These are phyloP conservation scores for Torymus tubicola DNA, from an alignment of 2,888 invertebrate species.

Conservation along the genomic window DNA sequence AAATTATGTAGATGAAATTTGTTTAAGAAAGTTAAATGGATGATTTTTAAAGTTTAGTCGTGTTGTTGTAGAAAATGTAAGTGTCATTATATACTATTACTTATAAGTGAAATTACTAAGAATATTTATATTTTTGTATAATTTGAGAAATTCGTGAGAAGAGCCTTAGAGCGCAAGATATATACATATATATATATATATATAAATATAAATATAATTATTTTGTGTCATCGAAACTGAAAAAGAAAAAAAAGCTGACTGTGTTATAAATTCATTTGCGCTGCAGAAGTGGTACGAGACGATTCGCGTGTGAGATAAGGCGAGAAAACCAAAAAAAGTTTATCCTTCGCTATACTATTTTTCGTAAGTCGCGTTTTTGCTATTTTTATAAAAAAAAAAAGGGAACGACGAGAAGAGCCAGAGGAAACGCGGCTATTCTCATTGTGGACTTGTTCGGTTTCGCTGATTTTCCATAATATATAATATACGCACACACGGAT, in stretches of 20 bases:
- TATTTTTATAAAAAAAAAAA: constrained; percentile 56
- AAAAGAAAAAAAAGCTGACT: constrained; percentile 40
- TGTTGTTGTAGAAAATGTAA: background rate
- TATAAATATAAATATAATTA: constrained; percentile 18
- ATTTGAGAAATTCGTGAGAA: constrained; percentile 27
- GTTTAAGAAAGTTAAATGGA: too few relatives aligned
- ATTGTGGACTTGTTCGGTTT: constrained; percentile 32
- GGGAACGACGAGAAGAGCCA: constrained; percentile 21
- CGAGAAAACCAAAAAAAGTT: constrained; percentile 12
- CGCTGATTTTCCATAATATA: constrained; percentile 31
- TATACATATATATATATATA: too few relatives aligned
- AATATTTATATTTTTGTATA: too few relatives aligned
- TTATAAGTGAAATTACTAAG: too few relatives aligned
- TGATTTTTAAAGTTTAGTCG: background rate
- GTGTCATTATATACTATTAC: too few relatives aligned
- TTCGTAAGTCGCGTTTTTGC: constrained; percentile 55
- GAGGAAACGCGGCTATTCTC: constrained; percentile 47
- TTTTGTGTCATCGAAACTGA: constrained; percentile 46
- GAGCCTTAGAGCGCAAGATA: constrained; percentile 25
- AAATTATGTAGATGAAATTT: too few relatives aligned
- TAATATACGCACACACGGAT: constrained; percentile 39
- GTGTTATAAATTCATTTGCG: constrained; percentile 52
- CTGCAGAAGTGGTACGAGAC: constrained; percentile 41
- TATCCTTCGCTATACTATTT: constrained; percentile 38
- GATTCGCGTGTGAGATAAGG: constrained; percentile 18